phyloP scores from a whole-genome alignment of 1,140 invertebrate genomes.

The Hormaphis cornu region DNA sequence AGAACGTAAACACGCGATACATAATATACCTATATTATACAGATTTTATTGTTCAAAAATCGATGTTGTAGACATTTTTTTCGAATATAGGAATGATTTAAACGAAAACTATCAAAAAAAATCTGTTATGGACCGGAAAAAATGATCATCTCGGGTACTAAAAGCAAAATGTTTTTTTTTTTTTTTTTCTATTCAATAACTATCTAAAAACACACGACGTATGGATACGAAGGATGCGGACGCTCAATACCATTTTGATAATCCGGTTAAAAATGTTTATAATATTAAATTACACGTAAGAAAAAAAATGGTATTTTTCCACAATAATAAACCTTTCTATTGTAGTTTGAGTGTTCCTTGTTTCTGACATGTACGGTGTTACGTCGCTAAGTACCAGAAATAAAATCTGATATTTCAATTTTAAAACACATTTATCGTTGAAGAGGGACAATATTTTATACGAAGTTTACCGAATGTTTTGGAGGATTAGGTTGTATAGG shows the following conservation, averaged over 20 bases:
- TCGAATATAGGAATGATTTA: no score
- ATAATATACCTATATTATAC: no score
- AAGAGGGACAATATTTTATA: background rate
- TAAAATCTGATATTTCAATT: background rate
- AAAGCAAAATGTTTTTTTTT: background rate
- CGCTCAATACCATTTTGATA: background rate
- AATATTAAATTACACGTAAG: constrained; percentile 10
- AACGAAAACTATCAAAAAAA: no score
- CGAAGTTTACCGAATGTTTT: background rate
- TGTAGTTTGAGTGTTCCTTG: background rate
- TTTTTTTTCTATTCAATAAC: background rate
- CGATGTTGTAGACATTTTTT: no score
- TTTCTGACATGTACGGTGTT: background rate
- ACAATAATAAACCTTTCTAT: background rate
- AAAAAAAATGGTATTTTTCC: background rate
- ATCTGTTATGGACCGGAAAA: no score
- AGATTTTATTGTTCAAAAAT: no score
- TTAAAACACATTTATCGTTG: no score
- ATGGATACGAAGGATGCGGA: background rate
- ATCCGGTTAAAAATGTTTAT: background rate
- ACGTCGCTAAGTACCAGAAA: background rate
- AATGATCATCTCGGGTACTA: background rate
- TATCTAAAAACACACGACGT: background rate
- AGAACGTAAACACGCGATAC: no score
- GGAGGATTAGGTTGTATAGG: no score